Conservation (phyloP, 1,140 invertebrate genomes). For the Acromyrmex charruanus region DNA sequence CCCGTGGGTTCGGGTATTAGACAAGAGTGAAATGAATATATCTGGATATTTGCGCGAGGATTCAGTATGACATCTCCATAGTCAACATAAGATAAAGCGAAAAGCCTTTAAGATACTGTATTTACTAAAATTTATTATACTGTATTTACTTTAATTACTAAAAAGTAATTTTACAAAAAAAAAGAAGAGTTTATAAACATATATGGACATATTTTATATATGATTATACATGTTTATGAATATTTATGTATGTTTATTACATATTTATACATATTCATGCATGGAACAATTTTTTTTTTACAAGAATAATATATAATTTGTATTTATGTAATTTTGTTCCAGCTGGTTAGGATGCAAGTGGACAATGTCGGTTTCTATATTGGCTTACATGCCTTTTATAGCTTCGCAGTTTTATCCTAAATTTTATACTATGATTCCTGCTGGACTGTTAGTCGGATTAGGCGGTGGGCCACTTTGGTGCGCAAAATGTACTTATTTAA, state of each 20-base stretch:
- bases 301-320: not conserved
- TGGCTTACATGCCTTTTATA: slow-evolving; percentile 96
- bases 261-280: no score
- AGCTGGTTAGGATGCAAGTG: slow-evolving; percentile 95
- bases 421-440: slow-evolving; percentile 94
- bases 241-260: no score
- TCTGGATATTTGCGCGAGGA: not conserved
- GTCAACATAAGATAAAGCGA: not conserved
- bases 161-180: no score
- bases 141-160: no score
- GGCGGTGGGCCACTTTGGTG: slow-evolving; percentile 96
- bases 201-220: no score
- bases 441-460: slow-evolving; percentile 93
- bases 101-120: not conserved
- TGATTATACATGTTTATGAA: not conserved
- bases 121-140: no score
- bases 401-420: slow-evolving; percentile 94
- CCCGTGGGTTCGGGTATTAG: not conserved
- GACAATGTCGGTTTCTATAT: slow-evolving; percentile 94
- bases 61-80: not conserved
- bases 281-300: no score
- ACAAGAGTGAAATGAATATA: slow-evolving; percentile 4
- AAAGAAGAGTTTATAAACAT: no score
- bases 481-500: slow-evolving; percentile 95
- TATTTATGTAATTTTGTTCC: slow-evolving; percentile 73